Evolutionary conservation across 2,888 invertebrate genomes (phyloP).

Genomic region (Sarcophaga carnaria): DNA sequence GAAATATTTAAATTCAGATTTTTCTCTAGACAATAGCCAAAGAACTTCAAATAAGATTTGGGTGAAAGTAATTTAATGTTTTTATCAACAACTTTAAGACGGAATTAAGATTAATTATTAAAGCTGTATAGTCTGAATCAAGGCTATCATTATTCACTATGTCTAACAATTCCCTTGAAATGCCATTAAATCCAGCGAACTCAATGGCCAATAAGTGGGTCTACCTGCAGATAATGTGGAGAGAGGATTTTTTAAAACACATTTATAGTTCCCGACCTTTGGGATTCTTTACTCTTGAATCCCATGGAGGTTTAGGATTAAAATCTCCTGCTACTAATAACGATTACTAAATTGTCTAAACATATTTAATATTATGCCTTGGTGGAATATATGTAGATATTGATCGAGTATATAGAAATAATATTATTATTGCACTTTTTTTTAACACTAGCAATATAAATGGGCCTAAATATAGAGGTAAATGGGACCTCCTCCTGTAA

Average conservation of each 20-base stretch:
- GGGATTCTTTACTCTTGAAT: constrained; percentile 50
- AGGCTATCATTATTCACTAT: constrained; percentile 12
- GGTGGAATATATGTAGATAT: no score
- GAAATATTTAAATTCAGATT: constrained; percentile 22
- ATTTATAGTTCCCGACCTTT: constrained; percentile 45
- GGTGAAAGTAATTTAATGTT: neutral
- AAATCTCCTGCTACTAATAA: neutral
- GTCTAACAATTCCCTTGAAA: neutral
- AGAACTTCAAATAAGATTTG: constrained; percentile 8
- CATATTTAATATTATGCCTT: no score
- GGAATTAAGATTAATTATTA: constrained; percentile 6
- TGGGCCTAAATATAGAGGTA: no score
- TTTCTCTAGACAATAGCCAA: constrained; percentile 14
- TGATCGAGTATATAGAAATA: no score
- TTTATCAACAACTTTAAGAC: neutral
- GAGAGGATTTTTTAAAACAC: constrained; percentile 37
- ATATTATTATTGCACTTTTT: no score
- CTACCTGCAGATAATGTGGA: neutral
- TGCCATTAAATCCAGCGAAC: no score
- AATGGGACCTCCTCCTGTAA: no score
- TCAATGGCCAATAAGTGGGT: no score
- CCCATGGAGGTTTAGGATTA: constrained; percentile 4
- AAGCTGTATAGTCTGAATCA: constrained; percentile 11
- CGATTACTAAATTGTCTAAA: constrained; percentile 5
- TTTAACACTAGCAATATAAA: neutral